Evolutionary conservation across 1,140 invertebrate species (phyloP).

Genomic region (Papilio helenus): DNA sequence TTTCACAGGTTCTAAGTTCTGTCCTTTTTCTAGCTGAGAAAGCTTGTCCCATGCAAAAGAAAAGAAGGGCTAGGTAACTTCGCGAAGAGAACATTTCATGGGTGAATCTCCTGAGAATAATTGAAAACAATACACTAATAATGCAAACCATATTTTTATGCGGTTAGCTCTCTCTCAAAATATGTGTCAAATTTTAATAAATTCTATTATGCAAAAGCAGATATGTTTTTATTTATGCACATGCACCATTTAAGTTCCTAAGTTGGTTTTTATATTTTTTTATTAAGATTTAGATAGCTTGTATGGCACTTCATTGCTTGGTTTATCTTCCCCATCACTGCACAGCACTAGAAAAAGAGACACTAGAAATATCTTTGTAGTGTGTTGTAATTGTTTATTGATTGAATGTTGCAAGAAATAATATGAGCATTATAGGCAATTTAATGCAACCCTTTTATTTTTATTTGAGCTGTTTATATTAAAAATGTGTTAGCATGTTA

Average conservation of each 20-base stretch:
- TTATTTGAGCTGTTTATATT: no score
- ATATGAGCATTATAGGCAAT: no score
- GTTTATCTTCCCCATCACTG: background rate
- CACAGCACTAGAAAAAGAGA: background rate
- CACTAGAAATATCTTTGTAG: background rate
- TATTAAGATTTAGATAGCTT: background rate
- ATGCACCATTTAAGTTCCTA: background rate
- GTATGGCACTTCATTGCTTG: background rate
- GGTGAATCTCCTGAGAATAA: background rate
- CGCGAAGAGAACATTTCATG: background rate
- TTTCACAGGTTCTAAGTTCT: background rate
- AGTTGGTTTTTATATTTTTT: background rate
- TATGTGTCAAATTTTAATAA: background rate
- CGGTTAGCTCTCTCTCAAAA: background rate
- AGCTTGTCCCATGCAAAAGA: background rate
- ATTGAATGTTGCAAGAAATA: no score
- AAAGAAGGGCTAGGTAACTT: background rate
- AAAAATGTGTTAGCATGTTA: no score
- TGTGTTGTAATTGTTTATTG: background rate
- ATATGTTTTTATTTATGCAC: conserved; percentile 3
- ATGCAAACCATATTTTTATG: background rate
- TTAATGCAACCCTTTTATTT: no score
- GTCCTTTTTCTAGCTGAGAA: background rate
- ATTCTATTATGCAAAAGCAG: background rate
- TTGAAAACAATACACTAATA: background rate